Conservation (phyloP, 2,797 vertebrate genomes). For the Rhinogobio ventralis region DNA sequence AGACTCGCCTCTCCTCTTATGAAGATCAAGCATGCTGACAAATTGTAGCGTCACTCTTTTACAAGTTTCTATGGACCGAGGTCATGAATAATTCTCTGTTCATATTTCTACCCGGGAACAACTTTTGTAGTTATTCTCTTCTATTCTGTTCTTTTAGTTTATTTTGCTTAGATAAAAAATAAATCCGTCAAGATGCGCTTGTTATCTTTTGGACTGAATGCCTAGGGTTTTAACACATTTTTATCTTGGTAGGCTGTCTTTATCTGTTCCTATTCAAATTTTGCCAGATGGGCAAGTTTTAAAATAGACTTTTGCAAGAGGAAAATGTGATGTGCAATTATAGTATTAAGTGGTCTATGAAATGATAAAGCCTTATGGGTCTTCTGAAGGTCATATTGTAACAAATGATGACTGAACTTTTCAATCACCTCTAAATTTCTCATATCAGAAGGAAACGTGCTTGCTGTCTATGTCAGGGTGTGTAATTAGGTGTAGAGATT, state of each 20-base stretch:
- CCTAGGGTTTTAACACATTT: conserved; percentile 67
- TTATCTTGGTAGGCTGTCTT: conserved; percentile 67
- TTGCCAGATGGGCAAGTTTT: conserved; percentile 73
- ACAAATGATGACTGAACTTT: conserved; percentile 37
- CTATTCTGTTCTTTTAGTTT: conserved; percentile 63
- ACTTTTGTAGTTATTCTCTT: conserved; percentile 67
- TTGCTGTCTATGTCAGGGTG: conserved; percentile 31
- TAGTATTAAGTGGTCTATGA: conserved; percentile 62
- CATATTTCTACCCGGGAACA: conserved; percentile 65
- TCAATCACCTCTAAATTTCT: conserved; percentile 45
- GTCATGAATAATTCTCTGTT: conserved; percentile 75
- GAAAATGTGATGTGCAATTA: conserved; percentile 65
- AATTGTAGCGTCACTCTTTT: conserved; percentile 75
- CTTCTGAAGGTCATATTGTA: conserved; percentile 49
- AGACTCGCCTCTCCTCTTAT: conserved; percentile 73
- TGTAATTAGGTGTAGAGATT: conserved; percentile 42
- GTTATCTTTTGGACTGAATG: conserved; percentile 69
- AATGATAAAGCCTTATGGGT: conserved; percentile 65
- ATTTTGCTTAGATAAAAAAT: conserved; percentile 66
- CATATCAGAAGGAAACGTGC: conserved; percentile 36
- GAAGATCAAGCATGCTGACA: conserved; percentile 77
- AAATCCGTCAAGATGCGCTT: conserved; percentile 63
- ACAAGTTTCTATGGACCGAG: conserved; percentile 64
- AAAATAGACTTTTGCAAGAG: conserved; percentile 65
- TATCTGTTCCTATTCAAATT: conserved; percentile 79